Conservation (phyloP, 1,140 invertebrate genomes). For the Apis florea region DNA sequence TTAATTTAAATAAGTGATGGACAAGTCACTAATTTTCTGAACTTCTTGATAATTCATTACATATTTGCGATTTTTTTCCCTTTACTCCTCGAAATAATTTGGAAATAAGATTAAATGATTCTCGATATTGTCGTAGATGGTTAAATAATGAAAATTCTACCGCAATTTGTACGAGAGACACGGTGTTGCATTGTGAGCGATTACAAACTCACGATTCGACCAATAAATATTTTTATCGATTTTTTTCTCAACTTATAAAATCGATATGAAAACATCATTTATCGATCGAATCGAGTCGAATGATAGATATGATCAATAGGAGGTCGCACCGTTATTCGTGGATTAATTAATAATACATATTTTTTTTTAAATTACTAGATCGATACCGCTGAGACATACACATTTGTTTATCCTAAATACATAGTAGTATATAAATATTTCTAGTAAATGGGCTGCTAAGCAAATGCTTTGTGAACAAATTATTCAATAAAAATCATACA, state of each 20-base stretch:
- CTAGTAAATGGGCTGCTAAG: background rate
- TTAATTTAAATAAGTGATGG: background rate
- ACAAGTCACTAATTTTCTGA: background rate
- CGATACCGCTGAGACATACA: slow-evolving; percentile 44
- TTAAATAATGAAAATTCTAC: slow-evolving; percentile 15
- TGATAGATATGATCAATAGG: slow-evolving; percentile 35
- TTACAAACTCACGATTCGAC: slow-evolving; percentile 4
- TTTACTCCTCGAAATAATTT: background rate
- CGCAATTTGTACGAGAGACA: slow-evolving; percentile 43
- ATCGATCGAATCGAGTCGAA: background rate
- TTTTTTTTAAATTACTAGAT: slow-evolving; percentile 54
- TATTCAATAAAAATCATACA: background rate
- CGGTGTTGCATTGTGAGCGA: slow-evolving; percentile 31
- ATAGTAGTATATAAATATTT: slow-evolving; percentile 51
- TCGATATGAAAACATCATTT: background rate
- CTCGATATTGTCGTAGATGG: slow-evolving; percentile 9
- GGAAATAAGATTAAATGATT: background rate
- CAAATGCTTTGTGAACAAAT: background rate
- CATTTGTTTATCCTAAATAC: slow-evolving; percentile 42
- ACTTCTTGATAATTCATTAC: background rate
- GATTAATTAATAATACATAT: slow-evolving; percentile 37
- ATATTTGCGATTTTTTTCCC: background rate
- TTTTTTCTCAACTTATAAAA: background rate
- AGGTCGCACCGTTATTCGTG: slow-evolving; percentile 41
- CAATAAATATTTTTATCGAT: background rate